Evolutionary conservation across 1,140 invertebrate genomes (phyloP).

Genomic region (Drosophila sechellia): DNA sequence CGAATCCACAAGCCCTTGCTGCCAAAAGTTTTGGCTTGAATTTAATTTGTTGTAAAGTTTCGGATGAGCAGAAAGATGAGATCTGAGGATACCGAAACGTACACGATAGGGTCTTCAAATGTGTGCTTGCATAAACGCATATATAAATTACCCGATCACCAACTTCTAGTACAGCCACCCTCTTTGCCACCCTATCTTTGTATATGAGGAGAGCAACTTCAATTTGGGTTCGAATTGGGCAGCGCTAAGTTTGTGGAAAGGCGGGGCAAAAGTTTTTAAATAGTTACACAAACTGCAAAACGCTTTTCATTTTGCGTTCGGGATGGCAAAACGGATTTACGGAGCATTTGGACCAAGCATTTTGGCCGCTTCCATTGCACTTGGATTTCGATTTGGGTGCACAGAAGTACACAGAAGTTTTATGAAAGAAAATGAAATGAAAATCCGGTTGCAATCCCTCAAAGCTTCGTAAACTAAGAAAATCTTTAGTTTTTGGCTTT

Average conservation of each 20-base stretch:
- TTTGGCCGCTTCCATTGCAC: constrained; percentile 27
- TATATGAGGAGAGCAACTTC: constrained; percentile 7
- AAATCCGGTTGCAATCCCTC: constrained; percentile 53
- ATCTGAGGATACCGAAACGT: background rate
- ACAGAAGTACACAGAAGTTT: constrained; percentile 74
- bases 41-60: constrained; percentile 59
- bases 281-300: constrained; percentile 67
- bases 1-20: constrained; percentile 10
- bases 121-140: background rate
- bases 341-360: constrained; percentile 49
- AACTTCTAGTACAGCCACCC: constrained; percentile 1
- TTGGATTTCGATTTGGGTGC: constrained; percentile 71
- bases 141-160: too few species aligned
- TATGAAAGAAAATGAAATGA: constrained; percentile 75
- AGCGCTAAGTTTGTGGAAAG: background rate
- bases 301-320: constrained; percentile 57
- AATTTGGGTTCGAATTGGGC: constrained; percentile 4
- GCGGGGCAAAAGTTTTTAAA: constrained; percentile 66
- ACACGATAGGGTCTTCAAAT: constrained; percentile 13
- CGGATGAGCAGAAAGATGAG: constrained; percentile 17
- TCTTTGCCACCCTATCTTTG: constrained; percentile 7
- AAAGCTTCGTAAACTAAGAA: constrained; percentile 43
- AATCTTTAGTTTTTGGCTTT: constrained; percentile 50
- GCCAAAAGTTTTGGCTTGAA: constrained; percentile 42
- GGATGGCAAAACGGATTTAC: constrained; percentile 57